These are phyloP conservation scores for Egretta garzetta DNA, from an alignment of 2,113 vertebrate species.

Conservation along the genomic window DNA sequence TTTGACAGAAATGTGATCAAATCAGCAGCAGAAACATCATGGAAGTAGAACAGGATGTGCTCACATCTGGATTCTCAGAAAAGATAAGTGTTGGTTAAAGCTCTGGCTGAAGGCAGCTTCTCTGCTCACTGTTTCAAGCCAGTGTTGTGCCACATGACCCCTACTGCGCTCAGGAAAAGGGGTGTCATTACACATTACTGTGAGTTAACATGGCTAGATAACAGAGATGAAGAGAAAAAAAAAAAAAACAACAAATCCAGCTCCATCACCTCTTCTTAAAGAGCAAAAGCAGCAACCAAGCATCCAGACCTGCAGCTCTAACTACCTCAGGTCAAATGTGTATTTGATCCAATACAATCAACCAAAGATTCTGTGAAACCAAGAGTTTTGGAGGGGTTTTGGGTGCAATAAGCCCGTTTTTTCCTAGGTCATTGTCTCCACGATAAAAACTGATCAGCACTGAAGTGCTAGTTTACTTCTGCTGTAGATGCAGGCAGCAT, in stretches of 20 bases:
- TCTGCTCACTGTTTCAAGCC: fast-evolving
- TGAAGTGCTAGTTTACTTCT: not conserved
- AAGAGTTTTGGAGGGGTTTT: not conserved
- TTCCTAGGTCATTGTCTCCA: not conserved
- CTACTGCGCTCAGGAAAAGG: not conserved
- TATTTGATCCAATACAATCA: not conserved
- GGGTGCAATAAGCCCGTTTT: not conserved
- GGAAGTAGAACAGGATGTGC: not conserved
- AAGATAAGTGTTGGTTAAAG: not conserved
- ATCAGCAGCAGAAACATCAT: not conserved
- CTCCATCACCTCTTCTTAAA: not conserved
- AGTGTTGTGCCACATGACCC: fast-evolving
- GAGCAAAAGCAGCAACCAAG: not conserved
- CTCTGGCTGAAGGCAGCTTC: not conserved
- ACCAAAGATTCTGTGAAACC: not conserved
- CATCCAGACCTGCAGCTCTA: not conserved
- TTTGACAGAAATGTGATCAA: not conserved
- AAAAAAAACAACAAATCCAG: not conserved
- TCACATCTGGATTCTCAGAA: not conserved
- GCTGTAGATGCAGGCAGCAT: not conserved
- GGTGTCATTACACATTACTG: not conserved
- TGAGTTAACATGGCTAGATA: not conserved
- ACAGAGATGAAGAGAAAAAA: not conserved
- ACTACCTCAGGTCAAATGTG: not conserved
- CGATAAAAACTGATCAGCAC: not conserved